Conservation (phyloP, 2,113 vertebrate species). For the Hemibagrus wyckioides region DNA sequence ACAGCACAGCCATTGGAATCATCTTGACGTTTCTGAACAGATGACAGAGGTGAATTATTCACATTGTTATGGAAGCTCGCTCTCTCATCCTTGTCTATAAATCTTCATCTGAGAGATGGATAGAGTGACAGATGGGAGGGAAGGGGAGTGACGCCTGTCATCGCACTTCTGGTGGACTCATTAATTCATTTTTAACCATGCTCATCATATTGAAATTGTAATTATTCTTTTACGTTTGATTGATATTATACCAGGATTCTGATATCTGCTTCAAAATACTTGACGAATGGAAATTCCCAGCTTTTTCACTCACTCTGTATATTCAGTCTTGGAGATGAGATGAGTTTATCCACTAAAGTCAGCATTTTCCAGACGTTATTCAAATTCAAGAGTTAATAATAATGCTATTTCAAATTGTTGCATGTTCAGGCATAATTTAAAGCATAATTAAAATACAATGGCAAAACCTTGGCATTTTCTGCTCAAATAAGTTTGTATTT, state of each 20-base stretch:
- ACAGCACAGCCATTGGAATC: slow-evolving; percentile 34
- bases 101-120: slow-evolving; percentile 56
- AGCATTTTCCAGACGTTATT: background rate
- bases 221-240: slow-evolving; percentile 19
- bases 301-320: background rate
- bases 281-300: background rate
- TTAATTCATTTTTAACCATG: slow-evolving; percentile 36
- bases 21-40: slow-evolving; percentile 47
- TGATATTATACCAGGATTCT: slow-evolving; percentile 5
- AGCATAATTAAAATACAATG: background rate
- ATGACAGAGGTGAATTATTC: slow-evolving; percentile 65
- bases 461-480: background rate
- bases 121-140: slow-evolving; percentile 51
- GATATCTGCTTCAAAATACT: background rate
- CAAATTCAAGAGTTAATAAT: background rate
- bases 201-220: slow-evolving; percentile 1
- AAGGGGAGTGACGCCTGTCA: slow-evolving; percentile 53
- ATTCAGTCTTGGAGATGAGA: background rate
- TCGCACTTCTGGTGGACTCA: slow-evolving; percentile 14
- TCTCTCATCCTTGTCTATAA: slow-evolving; percentile 54
- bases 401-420: background rate
- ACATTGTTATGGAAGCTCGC: slow-evolving; percentile 59
- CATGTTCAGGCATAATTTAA: background rate
- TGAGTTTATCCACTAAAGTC: background rate
- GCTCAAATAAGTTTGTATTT: too few species aligned